phyloP scores from a whole-genome alignment of 2,888 invertebrate genomes.

The Harmothoe impar region DNA sequence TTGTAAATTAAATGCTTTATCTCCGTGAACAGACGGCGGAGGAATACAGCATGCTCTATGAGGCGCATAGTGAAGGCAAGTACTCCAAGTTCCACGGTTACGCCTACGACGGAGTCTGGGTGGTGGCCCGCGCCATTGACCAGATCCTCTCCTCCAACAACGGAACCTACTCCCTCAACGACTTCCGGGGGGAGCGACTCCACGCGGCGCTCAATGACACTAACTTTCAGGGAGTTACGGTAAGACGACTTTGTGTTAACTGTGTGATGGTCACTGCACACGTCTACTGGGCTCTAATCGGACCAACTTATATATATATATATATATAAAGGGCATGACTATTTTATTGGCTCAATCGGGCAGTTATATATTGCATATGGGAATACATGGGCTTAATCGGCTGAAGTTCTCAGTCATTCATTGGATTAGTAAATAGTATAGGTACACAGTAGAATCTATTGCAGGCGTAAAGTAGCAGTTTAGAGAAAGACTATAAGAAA shows the following conservation, averaged over 20 bases:
- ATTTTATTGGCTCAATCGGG: too few species aligned
- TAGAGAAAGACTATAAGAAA: too few species aligned
- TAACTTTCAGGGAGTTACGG: conserved; percentile 93
- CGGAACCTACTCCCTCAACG: conserved; percentile 56
- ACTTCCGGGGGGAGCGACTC: conserved; percentile 72
- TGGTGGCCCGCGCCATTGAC: conserved; percentile 96
- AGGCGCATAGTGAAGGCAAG: conserved; percentile 90
- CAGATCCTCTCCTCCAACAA: conserved; percentile 87
- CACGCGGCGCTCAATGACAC: conserved; percentile 91
- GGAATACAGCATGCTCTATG: conserved; percentile 87
- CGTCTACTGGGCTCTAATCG: too few species aligned
- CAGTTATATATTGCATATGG: too few species aligned
- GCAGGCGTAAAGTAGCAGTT: too few species aligned
- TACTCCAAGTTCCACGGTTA: conserved; percentile 98
- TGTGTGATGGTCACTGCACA: not conserved
- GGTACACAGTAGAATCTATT: too few species aligned
- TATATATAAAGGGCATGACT: too few species aligned
- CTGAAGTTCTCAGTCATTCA: too few species aligned
- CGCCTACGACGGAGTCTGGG: conserved; percentile 99
- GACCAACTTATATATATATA: too few species aligned
- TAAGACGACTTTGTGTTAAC: conserved; percentile 67
- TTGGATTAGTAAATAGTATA: too few species aligned
- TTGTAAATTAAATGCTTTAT: too few species aligned
- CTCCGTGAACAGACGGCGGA: conserved; percentile 65
- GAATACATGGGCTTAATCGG: not conserved